These are phyloP conservation scores for Nemapogon koenigi DNA, from an alignment of 2,888 invertebrate species.

Conservation along the genomic window DNA sequence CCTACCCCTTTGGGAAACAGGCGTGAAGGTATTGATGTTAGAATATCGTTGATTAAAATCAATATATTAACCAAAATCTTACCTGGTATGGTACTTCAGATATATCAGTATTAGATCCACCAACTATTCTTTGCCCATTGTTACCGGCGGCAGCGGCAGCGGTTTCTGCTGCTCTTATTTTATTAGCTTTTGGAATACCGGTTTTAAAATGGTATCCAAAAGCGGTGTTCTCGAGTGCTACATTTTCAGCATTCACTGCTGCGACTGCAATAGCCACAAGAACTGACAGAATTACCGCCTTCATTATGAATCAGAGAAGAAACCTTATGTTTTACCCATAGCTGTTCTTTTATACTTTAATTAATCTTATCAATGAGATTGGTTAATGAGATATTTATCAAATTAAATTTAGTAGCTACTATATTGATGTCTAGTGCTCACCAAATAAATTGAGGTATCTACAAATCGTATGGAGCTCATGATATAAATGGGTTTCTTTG, in stretches of 20 bases:
- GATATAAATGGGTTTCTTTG: no score
- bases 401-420: no score
- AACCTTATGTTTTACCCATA: no score
- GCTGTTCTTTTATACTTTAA: conserved; percentile 3
- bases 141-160: conserved; percentile 14
- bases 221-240: conserved; percentile 19
- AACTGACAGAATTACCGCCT: conserved; percentile 13
- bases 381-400: no score
- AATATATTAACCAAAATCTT: no score
- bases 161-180: conserved; percentile 25
- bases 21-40: no score
- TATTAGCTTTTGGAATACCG: conserved; percentile 29
- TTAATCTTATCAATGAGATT: conserved; percentile 6
- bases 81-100: conserved; percentile 35
- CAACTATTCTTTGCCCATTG: conserved; percentile 25
- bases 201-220: conserved; percentile 28
- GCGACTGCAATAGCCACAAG: conserved; percentile 23
- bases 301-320: no score
- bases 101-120: conserved; percentile 27
- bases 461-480: no score
- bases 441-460: no score
- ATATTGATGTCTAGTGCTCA: no score
- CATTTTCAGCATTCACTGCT: conserved; percentile 19
- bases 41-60: no score
- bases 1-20: no score